phyloP scores from a whole-genome alignment of 2,888 invertebrate genomes.

The Rhagium mordax region DNA sequence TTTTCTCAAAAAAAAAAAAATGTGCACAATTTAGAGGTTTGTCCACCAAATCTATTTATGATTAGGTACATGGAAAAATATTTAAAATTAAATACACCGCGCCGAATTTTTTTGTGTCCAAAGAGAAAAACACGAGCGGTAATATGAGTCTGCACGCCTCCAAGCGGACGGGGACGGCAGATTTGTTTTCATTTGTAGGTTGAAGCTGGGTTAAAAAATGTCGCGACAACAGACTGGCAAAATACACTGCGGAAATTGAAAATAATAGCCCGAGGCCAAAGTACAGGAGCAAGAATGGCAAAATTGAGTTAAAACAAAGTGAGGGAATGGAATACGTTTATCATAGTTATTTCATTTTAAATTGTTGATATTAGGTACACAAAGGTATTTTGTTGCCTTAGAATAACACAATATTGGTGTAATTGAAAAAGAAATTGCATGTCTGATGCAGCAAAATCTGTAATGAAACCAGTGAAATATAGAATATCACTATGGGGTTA shows the following conservation, averaged over 20 bases:
- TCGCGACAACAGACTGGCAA: conserved; percentile 55
- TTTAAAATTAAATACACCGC: not conserved
- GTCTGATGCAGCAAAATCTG: conserved; percentile 3
- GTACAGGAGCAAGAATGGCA: conserved; percentile 52
- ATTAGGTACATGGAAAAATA: too few species aligned
- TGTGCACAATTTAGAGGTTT: too few species aligned
- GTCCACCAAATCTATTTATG: too few species aligned
- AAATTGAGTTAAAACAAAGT: conserved; percentile 64
- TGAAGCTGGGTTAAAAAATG: conserved; percentile 49
- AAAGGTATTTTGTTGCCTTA: conserved; percentile 25
- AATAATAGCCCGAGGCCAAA: conserved; percentile 61
- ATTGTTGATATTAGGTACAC: conserved; percentile 48
- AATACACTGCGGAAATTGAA: conserved; percentile 64
- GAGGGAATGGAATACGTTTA: conserved; percentile 57
- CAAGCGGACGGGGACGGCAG: conserved; percentile 31
- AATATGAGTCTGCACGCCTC: conserved; percentile 19
- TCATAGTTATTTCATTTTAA: conserved; percentile 52
- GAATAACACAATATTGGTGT: not conserved
- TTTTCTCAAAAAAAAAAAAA: too few species aligned
- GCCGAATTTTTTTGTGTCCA: not conserved
- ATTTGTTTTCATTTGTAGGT: conserved; percentile 62
- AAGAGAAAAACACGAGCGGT: not conserved
- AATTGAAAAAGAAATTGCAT: conserved; percentile 14
- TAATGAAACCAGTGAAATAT: too few species aligned
- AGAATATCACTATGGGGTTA: too few species aligned